phyloP scores from a whole-genome alignment of 2,888 invertebrate genomes.

The Oeneis ivallda region DNA sequence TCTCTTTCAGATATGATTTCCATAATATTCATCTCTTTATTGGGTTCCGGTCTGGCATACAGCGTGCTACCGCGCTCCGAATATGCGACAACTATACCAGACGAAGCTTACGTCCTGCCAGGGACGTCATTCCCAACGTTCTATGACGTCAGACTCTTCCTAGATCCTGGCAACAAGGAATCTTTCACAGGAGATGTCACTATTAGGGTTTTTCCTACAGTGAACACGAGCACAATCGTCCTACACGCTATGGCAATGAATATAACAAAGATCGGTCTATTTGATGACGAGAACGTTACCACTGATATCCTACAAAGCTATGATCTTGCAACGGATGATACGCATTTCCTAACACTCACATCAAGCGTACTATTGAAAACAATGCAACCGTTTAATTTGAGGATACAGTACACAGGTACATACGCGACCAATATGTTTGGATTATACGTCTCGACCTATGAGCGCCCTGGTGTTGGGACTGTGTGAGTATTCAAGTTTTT shows the following conservation, averaged over 20 bases:
- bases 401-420: constrained; percentile 80
- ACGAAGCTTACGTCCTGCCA: constrained; percentile 76
- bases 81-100: constrained; percentile 39
- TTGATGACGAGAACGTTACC: constrained; percentile 39
- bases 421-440: constrained; percentile 84
- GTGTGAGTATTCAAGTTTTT: constrained; percentile 56
- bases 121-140: constrained; percentile 72
- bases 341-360: constrained; percentile 76
- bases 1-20: constrained; percentile 67
- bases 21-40: constrained; percentile 54
- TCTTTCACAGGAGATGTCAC: constrained; percentile 71
- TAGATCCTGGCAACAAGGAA: constrained; percentile 66
- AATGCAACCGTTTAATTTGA: constrained; percentile 68
- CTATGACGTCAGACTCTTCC: constrained; percentile 75
- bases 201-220: constrained; percentile 60
- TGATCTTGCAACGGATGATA: constrained; percentile 54
- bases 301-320: constrained; percentile 46
- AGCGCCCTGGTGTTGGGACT: constrained; percentile 43
- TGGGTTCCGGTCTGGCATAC: constrained; percentile 49
- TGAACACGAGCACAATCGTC: constrained; percentile 56
- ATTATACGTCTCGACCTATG: constrained; percentile 83
- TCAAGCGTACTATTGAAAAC: constrained; percentile 55
- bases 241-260: constrained; percentile 75
- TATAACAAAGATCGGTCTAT: constrained; percentile 52
- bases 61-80: constrained; percentile 48